Evolutionary conservation across 2,797 vertebrate genomes (phyloP).

Genomic region (Uromys caudimaculatus): DNA sequence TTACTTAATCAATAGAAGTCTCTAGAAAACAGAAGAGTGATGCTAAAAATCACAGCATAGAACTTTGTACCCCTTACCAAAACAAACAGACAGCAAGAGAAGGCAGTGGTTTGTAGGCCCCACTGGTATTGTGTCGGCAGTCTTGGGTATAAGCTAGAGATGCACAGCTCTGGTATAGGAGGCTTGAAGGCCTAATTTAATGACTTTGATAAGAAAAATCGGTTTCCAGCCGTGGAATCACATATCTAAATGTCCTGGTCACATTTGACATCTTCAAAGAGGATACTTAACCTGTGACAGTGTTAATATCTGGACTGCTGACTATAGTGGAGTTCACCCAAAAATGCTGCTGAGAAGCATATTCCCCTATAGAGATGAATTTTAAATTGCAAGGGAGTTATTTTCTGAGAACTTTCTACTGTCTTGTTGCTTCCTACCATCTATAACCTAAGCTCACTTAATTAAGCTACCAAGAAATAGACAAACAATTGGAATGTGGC

Average conservation of each 20-base stretch:
- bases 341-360: neutral
- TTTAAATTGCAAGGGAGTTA: neutral
- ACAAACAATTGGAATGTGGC: neutral
- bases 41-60: neutral
- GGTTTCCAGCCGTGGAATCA: neutral
- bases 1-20: conserved; percentile 26
- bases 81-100: neutral
- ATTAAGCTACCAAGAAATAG: conserved; percentile 32
- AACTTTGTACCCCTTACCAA: neutral
- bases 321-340: neutral
- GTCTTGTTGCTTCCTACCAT: neutral
- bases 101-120: fast-evolving
- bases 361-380: neutral
- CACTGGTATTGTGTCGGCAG: neutral
- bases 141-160: neutral
- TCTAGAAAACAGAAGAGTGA: neutral
- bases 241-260: neutral
- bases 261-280: neutral
- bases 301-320: neutral
- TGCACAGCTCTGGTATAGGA: neutral
- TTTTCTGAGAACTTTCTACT: conserved; percentile 13
- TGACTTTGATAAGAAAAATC: neutral
- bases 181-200: neutral
- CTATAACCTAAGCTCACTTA: neutral
- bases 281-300: neutral